Conservation (phyloP, 1,140 invertebrate genomes). For the Piezodorus guildinii region DNA sequence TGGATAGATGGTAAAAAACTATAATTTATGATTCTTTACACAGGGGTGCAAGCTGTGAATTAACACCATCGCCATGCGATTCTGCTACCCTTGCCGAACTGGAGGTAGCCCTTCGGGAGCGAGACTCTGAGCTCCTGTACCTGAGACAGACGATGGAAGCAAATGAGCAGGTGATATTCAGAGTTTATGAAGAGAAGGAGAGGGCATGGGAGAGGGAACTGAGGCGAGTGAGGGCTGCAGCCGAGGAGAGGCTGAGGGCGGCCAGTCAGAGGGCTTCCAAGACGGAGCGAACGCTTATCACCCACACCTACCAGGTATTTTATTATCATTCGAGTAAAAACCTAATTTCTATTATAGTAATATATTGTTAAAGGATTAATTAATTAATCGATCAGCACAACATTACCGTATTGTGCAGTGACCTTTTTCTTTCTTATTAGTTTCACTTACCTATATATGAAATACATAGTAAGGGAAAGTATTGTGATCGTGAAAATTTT, state of each 20-base stretch:
- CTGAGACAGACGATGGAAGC: slow-evolving; percentile 64
- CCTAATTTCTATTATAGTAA: no score
- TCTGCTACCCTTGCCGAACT: slow-evolving; percentile 52
- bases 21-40: not conserved
- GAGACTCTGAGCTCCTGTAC: slow-evolving; percentile 58
- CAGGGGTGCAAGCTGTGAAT: slow-evolving; percentile 23
- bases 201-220: slow-evolving; percentile 44
- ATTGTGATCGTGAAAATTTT: no score
- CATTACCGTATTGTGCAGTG: no score
- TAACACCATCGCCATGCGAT: slow-evolving; percentile 7
- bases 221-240: slow-evolving; percentile 47
- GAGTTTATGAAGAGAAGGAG: slow-evolving; percentile 42
- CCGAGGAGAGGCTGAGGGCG: slow-evolving; percentile 54
- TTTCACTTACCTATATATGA: no score
- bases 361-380: no score
- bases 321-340: no score
- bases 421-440: no score
- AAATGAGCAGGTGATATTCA: slow-evolving; percentile 64
- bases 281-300: slow-evolving; percentile 54
- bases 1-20: no score
- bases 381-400: no score
- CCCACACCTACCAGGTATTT: slow-evolving; percentile 51
- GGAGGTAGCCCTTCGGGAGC: slow-evolving; percentile 57
- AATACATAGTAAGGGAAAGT: no score
- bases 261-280: slow-evolving; percentile 52